These are phyloP conservation scores for Drosophila tani DNA, from an alignment of 1,140 invertebrate genomes.

Conservation along the genomic window DNA sequence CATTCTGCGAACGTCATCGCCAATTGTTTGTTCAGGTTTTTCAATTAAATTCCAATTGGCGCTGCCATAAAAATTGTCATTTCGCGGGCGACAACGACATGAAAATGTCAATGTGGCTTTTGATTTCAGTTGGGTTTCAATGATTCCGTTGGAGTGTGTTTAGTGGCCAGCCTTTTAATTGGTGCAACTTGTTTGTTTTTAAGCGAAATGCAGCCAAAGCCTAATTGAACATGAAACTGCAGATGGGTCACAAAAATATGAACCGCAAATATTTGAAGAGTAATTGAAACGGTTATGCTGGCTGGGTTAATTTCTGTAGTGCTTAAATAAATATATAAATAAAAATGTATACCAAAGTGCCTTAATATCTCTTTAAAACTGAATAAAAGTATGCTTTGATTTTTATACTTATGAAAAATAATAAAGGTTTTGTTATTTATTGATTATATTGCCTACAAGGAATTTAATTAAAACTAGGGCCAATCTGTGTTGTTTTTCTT, in stretches of 20 bases:
- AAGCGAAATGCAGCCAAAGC: constrained; percentile 47
- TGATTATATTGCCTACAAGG: not conserved
- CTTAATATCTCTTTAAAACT: not conserved
- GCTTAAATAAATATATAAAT: not conserved
- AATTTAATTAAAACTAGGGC: constrained; percentile 11
- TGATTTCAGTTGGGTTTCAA: not conserved
- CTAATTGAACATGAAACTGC: constrained; percentile 55
- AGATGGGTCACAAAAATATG: constrained; percentile 10
- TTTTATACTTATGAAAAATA: not conserved
- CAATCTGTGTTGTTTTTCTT: not conserved
- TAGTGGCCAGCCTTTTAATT: not conserved
- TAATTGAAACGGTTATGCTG: constrained; percentile 2
- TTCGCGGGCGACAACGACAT: constrained; percentile 27
- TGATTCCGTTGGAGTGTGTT: not conserved
- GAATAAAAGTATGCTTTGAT: not conserved
- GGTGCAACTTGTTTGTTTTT: constrained; percentile 22
- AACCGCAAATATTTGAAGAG: constrained; percentile 17
- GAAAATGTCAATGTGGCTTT: constrained; percentile 10
- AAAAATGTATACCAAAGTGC: not conserved
- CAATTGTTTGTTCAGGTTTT: constrained; percentile 25
- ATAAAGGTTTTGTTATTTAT: not conserved
- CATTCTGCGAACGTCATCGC: constrained; percentile 6
- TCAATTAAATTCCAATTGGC: constrained; percentile 76
- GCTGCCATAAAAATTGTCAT: constrained; percentile 57
- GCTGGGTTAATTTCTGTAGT: not conserved